Evolutionary conservation across 1,140 invertebrate species (phyloP).

Genomic region (Heliothis subflexa): DNA sequence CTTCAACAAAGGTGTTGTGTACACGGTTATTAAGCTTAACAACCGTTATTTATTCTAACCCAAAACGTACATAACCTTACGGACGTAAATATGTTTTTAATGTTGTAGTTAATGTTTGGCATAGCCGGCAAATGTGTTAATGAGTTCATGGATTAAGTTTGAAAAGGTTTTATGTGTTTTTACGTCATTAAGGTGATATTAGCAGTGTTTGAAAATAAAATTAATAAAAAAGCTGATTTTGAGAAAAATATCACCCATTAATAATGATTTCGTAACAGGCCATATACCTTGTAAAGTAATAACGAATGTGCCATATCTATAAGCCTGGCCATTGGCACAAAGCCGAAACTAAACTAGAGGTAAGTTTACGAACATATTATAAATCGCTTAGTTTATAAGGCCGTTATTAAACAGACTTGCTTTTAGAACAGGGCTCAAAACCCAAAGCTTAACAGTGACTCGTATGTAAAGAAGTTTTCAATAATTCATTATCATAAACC

Average conservation of each 20-base stretch:
- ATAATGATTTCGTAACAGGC: background rate
- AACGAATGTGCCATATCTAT: background rate
- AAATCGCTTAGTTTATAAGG: conserved; percentile 30
- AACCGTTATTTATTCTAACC: background rate
- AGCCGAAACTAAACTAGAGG: conserved; percentile 7
- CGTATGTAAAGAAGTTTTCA: background rate
- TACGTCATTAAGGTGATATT: too few relatives aligned
- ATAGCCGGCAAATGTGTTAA: too few relatives aligned
- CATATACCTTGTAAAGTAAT: background rate
- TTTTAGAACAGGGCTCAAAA: background rate
- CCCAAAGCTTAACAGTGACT: too few relatives aligned
- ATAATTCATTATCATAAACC: background rate
- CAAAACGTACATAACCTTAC: too few relatives aligned
- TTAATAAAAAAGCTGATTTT: too few relatives aligned
- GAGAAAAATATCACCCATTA: too few relatives aligned
- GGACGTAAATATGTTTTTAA: too few relatives aligned
- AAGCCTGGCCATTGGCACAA: conserved; percentile 8
- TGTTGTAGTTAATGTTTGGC: too few relatives aligned
- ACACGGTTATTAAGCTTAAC: conserved; percentile 8
- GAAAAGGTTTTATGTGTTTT: too few relatives aligned
- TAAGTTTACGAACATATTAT: conserved; percentile 41
- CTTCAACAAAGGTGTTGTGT: conserved; percentile 12
- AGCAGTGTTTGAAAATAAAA: too few relatives aligned
- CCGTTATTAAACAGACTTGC: conserved; percentile 17
- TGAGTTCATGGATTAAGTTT: too few relatives aligned